These are phyloP conservation scores for Drosophila mettleri DNA, from an alignment of 2,888 invertebrate species.

Conservation along the genomic window DNA sequence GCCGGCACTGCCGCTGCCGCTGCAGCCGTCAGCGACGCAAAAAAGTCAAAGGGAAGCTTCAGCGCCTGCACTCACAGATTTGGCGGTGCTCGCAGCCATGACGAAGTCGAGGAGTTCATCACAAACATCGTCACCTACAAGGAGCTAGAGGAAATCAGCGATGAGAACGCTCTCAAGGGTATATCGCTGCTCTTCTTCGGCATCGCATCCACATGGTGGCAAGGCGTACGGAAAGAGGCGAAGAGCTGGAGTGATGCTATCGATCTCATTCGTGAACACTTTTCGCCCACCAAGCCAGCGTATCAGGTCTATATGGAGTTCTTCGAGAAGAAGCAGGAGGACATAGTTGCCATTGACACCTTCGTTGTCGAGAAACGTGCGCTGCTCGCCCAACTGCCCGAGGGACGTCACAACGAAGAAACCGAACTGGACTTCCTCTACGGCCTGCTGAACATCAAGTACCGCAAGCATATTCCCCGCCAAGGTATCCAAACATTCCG, in stretches of 20 bases:
- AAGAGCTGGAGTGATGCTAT: slow-evolving; percentile 82
- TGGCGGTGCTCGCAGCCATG: slow-evolving; percentile 78
- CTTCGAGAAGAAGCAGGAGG: slow-evolving; percentile 76
- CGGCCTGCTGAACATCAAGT: slow-evolving; percentile 80
- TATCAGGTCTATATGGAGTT: slow-evolving; percentile 84
- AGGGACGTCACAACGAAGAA: slow-evolving; percentile 81
- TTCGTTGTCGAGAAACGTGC: slow-evolving; percentile 82
- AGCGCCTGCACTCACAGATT: slow-evolving; percentile 74
- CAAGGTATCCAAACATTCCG: slow-evolving; percentile 76
- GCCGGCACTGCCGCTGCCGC: slow-evolving; percentile 44
- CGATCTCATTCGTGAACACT: slow-evolving; percentile 80
- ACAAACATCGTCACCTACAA: slow-evolving; percentile 79
- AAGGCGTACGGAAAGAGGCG: slow-evolving; percentile 82
- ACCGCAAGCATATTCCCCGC: slow-evolving; percentile 81
- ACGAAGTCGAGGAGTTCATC: slow-evolving; percentile 83
- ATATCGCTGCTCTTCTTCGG: slow-evolving; percentile 79
- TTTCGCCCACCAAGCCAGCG: slow-evolving; percentile 81
- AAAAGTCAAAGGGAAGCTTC: slow-evolving; percentile 77
- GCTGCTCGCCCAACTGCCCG: slow-evolving; percentile 82
- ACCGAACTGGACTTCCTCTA: slow-evolving; percentile 82
- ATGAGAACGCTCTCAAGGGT: slow-evolving; percentile 81
- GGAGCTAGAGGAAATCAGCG: slow-evolving; percentile 80
- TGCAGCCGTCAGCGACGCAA: slow-evolving; percentile 8
- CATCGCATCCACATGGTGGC: slow-evolving; percentile 83
- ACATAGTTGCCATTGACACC: slow-evolving; percentile 74